Conservation (phyloP, 2,113 vertebrate species). For the Grus americana region DNA sequence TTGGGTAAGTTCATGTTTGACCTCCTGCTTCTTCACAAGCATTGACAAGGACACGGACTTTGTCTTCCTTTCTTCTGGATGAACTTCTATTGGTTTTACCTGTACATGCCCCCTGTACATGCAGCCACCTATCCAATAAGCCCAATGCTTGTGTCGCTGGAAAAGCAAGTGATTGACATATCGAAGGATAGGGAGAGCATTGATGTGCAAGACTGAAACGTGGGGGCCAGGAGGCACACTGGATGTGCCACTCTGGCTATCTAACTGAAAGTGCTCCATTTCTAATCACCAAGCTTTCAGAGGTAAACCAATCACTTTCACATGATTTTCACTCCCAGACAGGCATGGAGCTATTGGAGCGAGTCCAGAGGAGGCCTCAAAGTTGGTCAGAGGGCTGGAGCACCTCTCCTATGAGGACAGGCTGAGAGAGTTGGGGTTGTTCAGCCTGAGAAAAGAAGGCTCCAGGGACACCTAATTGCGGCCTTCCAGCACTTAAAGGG, state of each 20-base stretch:
- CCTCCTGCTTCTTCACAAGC: neutral
- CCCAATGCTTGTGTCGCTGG: neutral
- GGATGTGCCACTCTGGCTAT: neutral
- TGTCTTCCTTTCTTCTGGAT: neutral
- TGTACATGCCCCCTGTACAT: too few species aligned
- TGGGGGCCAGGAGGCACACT: neutral
- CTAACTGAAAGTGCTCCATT: neutral
- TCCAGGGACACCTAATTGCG: too few species aligned
- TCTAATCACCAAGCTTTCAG: neutral
- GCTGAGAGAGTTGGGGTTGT: too few species aligned
- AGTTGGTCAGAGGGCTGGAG: too few species aligned
- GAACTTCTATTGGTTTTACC: neutral
- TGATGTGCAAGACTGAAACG: fast-evolving
- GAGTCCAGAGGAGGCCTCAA: too few species aligned
- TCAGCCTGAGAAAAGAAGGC: too few species aligned
- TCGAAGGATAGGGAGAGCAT: neutral
- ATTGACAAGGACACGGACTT: neutral
- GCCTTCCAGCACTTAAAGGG: too few species aligned
- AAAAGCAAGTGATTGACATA: neutral
- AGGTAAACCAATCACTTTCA: neutral
- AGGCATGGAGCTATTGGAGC: too few species aligned
- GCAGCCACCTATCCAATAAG: neutral
- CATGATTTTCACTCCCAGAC: too few species aligned
- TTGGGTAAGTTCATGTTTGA: neutral
- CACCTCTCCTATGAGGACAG: too few species aligned